Base-by-base conservation (phyloP, 2,797 vertebrate genomes). In the Neoniphon sammara region DNA sequence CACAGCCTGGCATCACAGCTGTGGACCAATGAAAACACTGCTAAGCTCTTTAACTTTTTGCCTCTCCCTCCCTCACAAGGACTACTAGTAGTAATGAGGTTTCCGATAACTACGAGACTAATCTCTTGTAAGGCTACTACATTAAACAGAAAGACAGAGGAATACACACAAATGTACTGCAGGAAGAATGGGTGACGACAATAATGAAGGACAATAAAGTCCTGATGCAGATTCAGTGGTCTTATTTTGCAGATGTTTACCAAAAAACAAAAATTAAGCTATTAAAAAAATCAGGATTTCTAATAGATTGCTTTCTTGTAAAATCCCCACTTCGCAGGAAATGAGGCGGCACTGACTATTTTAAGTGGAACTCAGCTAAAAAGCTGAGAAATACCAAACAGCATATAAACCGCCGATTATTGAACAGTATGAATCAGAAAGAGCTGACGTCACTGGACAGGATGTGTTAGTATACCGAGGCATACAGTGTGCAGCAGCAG, bases 71-170 rank as follows among this genome's bases (percentile, higher is more conserved):
- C 15, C 55, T 62, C 64, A 60, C 62, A 6, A 34, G 31, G 71
- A 65, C 57, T 34, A 36, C 36, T n/a, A 62, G 64, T n/a, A 62
- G 64, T 54, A 17, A 62, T n/a, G 39, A 55, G 62, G 55, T 73
- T 83, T 77, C 62, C 73, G 65, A 52, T 78, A 84, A 84, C 75
- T 80, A 74, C 17, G 30, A 62, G 34, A 83, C 75, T 65, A 70
- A 77, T 80, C 63, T 73, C 59, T 11, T 69, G 49, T 66, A 31
- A 68, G 18, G 23, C 11, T 9, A 17, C 21, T 59, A 39, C 14
- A 61, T 36, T 6, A 60, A 30, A 60, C 31, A 60, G 49, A 59
- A 77, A 69, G 14, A 67, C 27, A 65, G 55, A 72, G 62, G 34
- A 65, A 69, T n/a, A 30, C 1, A 10, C 36, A 1, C 11, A 56